These are phyloP conservation scores for Bovichtus variegatus DNA, from an alignment of 2,797 vertebrate species.

Conservation along the genomic window DNA sequence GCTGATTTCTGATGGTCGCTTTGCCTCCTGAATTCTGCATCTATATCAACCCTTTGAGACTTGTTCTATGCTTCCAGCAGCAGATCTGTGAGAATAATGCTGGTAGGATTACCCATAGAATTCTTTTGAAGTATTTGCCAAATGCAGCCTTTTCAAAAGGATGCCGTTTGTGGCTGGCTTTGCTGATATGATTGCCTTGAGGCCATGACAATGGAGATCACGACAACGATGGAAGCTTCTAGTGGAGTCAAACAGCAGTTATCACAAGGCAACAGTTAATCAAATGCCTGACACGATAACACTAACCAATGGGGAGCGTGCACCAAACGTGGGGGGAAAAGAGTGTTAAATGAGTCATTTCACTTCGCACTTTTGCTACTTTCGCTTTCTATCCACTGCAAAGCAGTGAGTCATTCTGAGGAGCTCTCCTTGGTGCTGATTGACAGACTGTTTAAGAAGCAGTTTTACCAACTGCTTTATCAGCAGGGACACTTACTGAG, in stretches of 20 bases:
- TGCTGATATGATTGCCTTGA: constrained; percentile 65
- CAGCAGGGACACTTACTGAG: constrained; percentile 29
- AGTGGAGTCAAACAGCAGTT: constrained; percentile 49
- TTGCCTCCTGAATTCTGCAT: constrained; percentile 29
- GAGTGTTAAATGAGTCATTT: constrained; percentile 68
- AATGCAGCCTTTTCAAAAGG: constrained; percentile 34
- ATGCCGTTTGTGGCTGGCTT: constrained; percentile 29
- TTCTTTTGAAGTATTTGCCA: constrained; percentile 40
- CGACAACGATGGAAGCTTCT: constrained; percentile 51
- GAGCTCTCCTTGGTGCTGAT: constrained; percentile 74
- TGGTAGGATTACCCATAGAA: constrained; percentile 45
- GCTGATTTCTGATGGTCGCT: constrained; percentile 20
- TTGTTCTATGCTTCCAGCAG: constrained; percentile 12
- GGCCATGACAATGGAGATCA: constrained; percentile 60
- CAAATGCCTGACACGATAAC: constrained; percentile 52
- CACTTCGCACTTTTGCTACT: constrained; percentile 48
- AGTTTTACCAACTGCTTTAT: constrained; percentile 50
- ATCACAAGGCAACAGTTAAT: constrained; percentile 66
- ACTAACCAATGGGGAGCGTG: constrained; percentile 46
- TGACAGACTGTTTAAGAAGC: constrained; percentile 55
- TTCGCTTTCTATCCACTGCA: constrained; percentile 48
- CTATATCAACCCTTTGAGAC: constrained; percentile 33
- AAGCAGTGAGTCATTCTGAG: constrained; percentile 71
- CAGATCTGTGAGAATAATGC: constrained; percentile 34
- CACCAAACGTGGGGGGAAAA: constrained; percentile 15